phyloP scores from a whole-genome alignment of 2,888 invertebrate species.

The Blomia tropicalis region DNA sequence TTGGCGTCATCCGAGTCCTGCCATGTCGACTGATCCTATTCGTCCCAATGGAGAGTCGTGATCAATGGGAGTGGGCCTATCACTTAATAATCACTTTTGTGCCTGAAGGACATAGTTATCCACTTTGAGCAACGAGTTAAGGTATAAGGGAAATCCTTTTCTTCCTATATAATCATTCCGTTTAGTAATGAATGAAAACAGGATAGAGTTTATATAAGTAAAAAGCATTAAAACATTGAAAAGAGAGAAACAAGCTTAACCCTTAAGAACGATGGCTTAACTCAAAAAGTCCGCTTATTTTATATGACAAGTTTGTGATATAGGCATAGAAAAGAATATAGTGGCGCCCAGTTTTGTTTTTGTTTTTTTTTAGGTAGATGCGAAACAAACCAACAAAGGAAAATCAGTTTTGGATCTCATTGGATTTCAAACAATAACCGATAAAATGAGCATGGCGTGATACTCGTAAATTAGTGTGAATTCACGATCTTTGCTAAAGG shows the following conservation, averaged over 20 bases:
- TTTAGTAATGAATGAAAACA: no score
- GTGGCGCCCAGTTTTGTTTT: no score
- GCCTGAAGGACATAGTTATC: no score
- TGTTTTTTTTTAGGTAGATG: no score
- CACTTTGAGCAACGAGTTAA: no score
- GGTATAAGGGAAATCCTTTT: no score
- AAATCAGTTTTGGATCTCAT: not conserved
- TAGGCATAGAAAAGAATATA: not conserved
- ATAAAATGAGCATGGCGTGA: conserved; percentile 5
- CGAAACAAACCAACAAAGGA: not conserved
- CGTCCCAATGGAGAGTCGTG: no score
- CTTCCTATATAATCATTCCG: no score
- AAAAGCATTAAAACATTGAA: not conserved
- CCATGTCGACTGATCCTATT: not conserved
- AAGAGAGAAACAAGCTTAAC: not conserved
- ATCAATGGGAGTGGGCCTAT: conserved; percentile 1
- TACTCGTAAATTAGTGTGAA: conserved; percentile 11
- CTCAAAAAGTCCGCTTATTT: no score
- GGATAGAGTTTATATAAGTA: no score
- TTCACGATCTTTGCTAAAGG: not conserved
- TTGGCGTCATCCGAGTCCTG: not conserved
- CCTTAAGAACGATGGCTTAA: no score
- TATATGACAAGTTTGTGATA: not conserved
- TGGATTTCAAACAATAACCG: not conserved
- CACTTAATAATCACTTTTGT: not conserved